Evolutionary conservation across 2,113 vertebrate genomes (phyloP), one percentile per base, ranked within the genome.

Genomic region (Vulpes vulpes): DNA sequence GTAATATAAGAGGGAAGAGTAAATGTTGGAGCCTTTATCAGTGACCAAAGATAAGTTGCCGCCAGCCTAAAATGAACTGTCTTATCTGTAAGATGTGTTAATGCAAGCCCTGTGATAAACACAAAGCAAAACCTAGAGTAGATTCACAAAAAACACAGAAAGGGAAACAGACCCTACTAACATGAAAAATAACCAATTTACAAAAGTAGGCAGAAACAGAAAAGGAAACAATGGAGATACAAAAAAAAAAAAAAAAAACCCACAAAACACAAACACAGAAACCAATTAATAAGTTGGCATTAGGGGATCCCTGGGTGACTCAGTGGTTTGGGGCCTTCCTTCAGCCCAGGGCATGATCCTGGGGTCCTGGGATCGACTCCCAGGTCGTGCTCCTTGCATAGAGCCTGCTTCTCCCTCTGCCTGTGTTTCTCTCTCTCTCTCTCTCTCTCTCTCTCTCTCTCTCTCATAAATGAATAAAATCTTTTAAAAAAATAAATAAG

Each of bases 101-200:
- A 22, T 53, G 2, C 60, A 76, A 74, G 38, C 55, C 35, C 27
- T 43, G 9, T n/a, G 27, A 19, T 49, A 62, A 89, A 35, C 19
- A 27, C 57, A 89, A 89, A 76, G 87, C 55, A 76, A 89, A 89
- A 62, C 71, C 71, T 89, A 89, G 57, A 89, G 51, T 32, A 71
- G 85, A 87, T 15, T n/a, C 53, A 87, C 38, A 25, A 74, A 35
- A 71, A 12, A 35, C 5, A 71, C 25, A 60, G 19, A 73, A 20
- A n/a, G 1, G 32, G n/a, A 53, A n/a, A 62, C 19, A 76, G 57
- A 76, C 17, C 30, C 11, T 62, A 74, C 22, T 16, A 73, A 59
- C 11, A 49, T 43, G 5, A 55, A 51, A 49, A 76, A 62, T 62
- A 62, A 51, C 57, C 57, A 62, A 49, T 60, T 60, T 89, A 62